phyloP scores from a whole-genome alignment of 2,888 invertebrate species.

The Rhogogaster chlorosoma region DNA sequence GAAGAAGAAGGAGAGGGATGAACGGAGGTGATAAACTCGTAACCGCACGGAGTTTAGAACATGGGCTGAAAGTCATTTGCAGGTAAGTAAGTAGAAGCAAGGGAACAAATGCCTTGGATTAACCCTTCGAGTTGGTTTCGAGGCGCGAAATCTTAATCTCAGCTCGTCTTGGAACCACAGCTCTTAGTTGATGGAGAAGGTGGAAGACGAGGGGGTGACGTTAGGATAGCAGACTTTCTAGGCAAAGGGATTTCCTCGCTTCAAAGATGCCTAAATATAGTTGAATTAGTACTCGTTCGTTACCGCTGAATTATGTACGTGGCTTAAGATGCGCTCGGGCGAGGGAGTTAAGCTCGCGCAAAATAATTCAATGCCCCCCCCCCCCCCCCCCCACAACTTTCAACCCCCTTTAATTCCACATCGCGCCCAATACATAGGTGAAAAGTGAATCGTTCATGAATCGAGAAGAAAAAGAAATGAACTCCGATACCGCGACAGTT shows the following conservation, averaged over 20 bases:
- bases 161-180: constrained; percentile 37
- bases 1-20: neutral
- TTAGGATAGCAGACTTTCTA: constrained; percentile 34
- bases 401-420: constrained; percentile 4
- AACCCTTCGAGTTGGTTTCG: constrained; percentile 41
- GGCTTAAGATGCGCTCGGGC: constrained; percentile 51
- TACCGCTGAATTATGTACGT: constrained; percentile 50
- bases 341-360: constrained; percentile 34
- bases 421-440: neutral
- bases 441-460: neutral
- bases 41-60: neutral
- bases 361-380: constrained; percentile 52
- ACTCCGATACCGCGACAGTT: neutral
- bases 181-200: constrained; percentile 2
- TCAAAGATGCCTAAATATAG: constrained; percentile 54
- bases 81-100: neutral
- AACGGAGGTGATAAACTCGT: neutral
- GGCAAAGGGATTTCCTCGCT: constrained; percentile 50
- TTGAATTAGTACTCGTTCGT: constrained; percentile 54
- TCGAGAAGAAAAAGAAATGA: neutral
- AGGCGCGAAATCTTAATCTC: constrained; percentile 47
- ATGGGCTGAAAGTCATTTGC: constrained; percentile 21
- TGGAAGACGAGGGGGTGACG: neutral
- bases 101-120: constrained; percentile 40
- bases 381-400: constrained; percentile 42